phyloP scores from a whole-genome alignment of 2,797 vertebrate species.

The Alfaro cultratus region DNA sequence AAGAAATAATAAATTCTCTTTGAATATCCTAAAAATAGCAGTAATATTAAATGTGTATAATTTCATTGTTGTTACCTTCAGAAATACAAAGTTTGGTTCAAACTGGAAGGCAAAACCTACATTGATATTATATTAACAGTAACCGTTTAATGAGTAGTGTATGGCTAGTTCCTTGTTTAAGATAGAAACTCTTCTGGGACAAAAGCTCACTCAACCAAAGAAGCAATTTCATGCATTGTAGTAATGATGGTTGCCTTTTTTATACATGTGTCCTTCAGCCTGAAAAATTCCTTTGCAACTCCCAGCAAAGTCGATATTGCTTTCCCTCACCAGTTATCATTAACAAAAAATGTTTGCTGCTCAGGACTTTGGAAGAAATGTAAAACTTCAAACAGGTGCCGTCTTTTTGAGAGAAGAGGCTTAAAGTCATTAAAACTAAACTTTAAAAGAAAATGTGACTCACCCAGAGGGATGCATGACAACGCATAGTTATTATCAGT shows the following conservation, averaged over 20 bases:
- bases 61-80: neutral
- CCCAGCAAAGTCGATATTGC: neutral
- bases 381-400: neutral
- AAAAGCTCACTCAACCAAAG: conserved; percentile 5
- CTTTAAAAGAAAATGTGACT: neutral
- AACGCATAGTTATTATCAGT: conserved; percentile 1
- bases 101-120: neutral
- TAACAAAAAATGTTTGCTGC: neutral
- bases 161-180: neutral
- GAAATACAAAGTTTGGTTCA: neutral
- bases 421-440: neutral
- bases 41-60: neutral
- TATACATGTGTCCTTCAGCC: neutral
- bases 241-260: neutral
- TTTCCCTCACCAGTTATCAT: neutral
- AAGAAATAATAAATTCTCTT: too few species aligned
- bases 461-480: neutral
- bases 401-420: neutral
- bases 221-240: conserved; percentile 2
- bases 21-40: neutral
- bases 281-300: neutral
- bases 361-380: neutral
- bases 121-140: neutral
- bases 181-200: neutral
- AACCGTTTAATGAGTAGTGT: neutral